Conservation (phyloP, 2,113 vertebrate genomes). For the Chaetops frenatus region DNA sequence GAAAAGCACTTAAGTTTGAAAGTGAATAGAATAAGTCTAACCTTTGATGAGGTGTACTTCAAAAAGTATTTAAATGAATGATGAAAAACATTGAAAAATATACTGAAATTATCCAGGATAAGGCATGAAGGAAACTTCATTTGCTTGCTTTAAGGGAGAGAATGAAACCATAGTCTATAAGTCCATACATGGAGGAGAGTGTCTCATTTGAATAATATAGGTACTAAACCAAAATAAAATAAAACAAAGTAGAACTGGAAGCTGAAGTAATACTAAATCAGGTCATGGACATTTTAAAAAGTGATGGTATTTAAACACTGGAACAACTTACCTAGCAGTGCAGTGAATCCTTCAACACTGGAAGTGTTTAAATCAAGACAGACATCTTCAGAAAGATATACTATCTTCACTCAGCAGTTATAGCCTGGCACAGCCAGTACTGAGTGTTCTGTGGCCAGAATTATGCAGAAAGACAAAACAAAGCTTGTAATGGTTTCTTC, state of each 20-base stretch:
- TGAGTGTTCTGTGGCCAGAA: neutral
- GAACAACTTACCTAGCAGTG: neutral
- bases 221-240: neutral
- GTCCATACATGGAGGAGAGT: neutral
- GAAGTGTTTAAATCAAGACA: slow-evolving; percentile 38
- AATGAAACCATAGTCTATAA: neutral
- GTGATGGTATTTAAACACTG: neutral
- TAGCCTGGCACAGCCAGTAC: neutral
- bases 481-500: neutral
- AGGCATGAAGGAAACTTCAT: neutral
- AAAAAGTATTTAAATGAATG: neutral
- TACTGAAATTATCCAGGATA: neutral
- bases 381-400: neutral
- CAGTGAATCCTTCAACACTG: slow-evolving; percentile 12
- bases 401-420: neutral
- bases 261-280: neutral
- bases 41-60: neutral
- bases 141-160: neutral
- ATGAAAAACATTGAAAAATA: neutral
- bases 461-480: neutral
- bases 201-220: neutral
- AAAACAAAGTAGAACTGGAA: neutral
- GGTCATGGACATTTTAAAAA: neutral
- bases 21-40: neutral
- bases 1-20: neutral